These are phyloP conservation scores for Aphrophora alni DNA, from an alignment of 2,888 invertebrate genomes.

Conservation along the genomic window DNA sequence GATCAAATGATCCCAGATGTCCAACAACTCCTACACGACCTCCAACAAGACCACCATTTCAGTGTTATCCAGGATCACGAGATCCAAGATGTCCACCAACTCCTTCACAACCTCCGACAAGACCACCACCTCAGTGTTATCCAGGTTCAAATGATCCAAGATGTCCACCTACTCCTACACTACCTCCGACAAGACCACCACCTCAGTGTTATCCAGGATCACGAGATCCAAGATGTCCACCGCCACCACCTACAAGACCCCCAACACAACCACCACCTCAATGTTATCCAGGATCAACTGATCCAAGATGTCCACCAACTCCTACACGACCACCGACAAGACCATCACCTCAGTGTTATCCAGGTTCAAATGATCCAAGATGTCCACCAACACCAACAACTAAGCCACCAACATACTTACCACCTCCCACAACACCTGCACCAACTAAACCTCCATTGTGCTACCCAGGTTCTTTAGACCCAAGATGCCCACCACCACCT, in stretches of 20 bases:
- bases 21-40: slow-evolving; percentile 31
- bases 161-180: slow-evolving; percentile 36
- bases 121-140: slow-evolving; percentile 49
- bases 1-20: slow-evolving; percentile 44
- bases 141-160: slow-evolving; percentile 44
- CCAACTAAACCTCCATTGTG: slow-evolving; percentile 42
- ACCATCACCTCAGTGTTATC: slow-evolving; percentile 53
- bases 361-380: slow-evolving; percentile 54
- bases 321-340: slow-evolving; percentile 55
- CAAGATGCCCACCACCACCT: slow-evolving; percentile 53
- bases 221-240: slow-evolving; percentile 49
- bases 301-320: slow-evolving; percentile 50
- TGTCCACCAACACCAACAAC: slow-evolving; percentile 43
- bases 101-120: slow-evolving; percentile 42
- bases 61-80: slow-evolving; percentile 52
- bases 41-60: slow-evolving; percentile 38
- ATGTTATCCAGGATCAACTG: slow-evolving; percentile 53
- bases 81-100: slow-evolving; percentile 48
- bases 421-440: slow-evolving; percentile 38
- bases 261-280: slow-evolving; percentile 40
- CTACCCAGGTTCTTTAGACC: slow-evolving; percentile 53
- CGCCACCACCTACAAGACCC: slow-evolving; percentile 56
- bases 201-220: slow-evolving; percentile 53
- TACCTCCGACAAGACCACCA: slow-evolving; percentile 27
- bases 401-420: slow-evolving; percentile 45